Conservation (phyloP, 2,113 vertebrate genomes). For the Carlito syrichta region DNA sequence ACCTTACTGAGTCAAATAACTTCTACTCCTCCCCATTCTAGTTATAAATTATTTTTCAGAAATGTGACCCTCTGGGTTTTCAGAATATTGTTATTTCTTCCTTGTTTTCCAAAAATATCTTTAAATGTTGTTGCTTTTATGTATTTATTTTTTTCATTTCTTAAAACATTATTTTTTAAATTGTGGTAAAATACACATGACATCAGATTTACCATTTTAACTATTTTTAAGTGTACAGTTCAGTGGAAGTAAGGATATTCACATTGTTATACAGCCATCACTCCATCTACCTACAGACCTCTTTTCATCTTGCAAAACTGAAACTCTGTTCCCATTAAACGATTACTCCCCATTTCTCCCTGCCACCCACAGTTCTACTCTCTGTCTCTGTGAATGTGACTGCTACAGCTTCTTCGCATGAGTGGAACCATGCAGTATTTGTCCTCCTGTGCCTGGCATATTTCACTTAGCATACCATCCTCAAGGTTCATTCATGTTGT, state of each 20-base stretch:
- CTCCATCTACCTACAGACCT: background rate
- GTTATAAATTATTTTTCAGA: too few relatives aligned
- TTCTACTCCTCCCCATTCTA: background rate
- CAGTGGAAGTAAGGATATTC: background rate
- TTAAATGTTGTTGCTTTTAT: too few relatives aligned
- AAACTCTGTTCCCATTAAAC: background rate
- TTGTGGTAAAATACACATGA: background rate
- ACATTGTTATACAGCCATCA: accelerated
- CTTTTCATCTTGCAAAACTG: background rate
- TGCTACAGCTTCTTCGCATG: too few relatives aligned
- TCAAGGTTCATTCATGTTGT: too few relatives aligned
- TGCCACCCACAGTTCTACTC: too few relatives aligned
- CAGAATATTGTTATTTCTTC: background rate
- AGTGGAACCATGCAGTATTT: too few relatives aligned
- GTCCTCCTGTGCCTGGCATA: too few relatives aligned
- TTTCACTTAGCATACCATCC: too few relatives aligned
- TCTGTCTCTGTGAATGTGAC: too few relatives aligned
- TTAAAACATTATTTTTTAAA: background rate
- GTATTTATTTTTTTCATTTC: background rate
- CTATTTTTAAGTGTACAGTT: background rate
- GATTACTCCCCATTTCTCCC: background rate
- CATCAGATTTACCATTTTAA: too few relatives aligned
- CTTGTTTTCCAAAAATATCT: background rate
- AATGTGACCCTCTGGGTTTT: background rate
- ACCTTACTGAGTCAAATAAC: background rate